Evolutionary conservation across 1,140 invertebrate genomes (phyloP), one percentile per base, ranked within the genome.

Genomic region (Penaeus vannamei): DNA sequence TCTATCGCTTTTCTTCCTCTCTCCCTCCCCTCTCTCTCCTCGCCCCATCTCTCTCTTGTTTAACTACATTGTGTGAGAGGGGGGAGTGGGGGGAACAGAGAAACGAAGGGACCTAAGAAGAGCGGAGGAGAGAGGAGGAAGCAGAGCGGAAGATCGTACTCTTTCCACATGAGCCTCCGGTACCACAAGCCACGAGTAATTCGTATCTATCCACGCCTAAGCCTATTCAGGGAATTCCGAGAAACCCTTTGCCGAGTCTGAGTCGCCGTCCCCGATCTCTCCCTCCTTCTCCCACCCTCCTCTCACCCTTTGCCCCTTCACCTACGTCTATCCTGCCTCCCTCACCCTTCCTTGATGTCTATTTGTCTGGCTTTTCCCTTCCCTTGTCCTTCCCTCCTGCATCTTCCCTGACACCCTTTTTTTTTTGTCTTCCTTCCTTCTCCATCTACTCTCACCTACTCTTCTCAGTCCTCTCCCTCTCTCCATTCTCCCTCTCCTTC

Each of bases 201-300:
- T 53, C 53, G 53, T 69, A 82, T 82, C 79, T 69, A 87, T 82
- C 82, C 85, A 87, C 61, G 69, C 85, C 66, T 87, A 87, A 81
- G 85, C 85, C 85, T 87, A 87, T 87, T 87, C 85, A 87, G 29
- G 61, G n/a, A 61, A 29, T 80, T 82, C 59, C 62, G 32, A 61
- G 77, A 80, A 81, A 59, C 82, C 77, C 80, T 87, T 82, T 17
- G 17, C 53, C 14, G 2, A 53, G 53, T 10, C 12, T 53, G 14
- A 53, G 53, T 53, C 53, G 53, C 14, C 53, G 53, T 53, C 53
- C 53, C 53, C 53, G 2, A 53, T 17, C 53, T 14, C 14, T 8
- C 76, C 8, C 76, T 8, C 42, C n/a, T 36, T 14, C 76, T 46
- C 19, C 76, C 5, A 23, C 32, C 76, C 46, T 20, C 29, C 76